A percentile compares a stretch with the other conserved stretches of the same genome.
These are phyloP conservation scores for Xiphophorus birchmanni DNA, from an alignment of 2,797 vertebrate species.

Conservation along the genomic window DNA sequence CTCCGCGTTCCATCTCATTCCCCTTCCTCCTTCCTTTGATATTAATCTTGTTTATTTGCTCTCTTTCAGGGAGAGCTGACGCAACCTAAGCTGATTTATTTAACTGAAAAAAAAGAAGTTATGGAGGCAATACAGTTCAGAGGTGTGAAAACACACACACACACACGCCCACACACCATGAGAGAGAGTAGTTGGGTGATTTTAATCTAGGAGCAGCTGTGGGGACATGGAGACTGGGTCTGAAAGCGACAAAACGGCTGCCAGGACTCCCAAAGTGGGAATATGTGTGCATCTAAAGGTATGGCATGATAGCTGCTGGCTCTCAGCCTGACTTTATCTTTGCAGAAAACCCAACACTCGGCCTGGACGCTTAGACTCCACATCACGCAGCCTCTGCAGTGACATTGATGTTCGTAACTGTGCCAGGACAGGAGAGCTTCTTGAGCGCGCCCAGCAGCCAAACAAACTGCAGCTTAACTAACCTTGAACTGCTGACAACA, in stretches of 20 bases:
- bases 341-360: conserved; percentile 37
- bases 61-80: neutral
- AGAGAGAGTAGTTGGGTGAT: neutral
- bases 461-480: conserved; percentile 74
- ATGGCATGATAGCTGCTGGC: conserved; percentile 18
- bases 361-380: conserved; percentile 36
- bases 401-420: conserved; percentile 51
- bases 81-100: conserved; percentile 35
- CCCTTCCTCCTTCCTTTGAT: conserved; percentile 40
- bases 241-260: neutral
- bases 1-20: conserved; percentile 7
- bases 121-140: conserved; percentile 3
- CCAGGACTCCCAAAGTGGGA: neutral
- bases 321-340: conserved; percentile 18
- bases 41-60: conserved; percentile 34
- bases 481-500: conserved; percentile 72
- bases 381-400: conserved; percentile 22
- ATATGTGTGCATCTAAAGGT: neutral
- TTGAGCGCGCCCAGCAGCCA: conserved; percentile 50
- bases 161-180: neutral
- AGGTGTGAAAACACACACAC: conserved; percentile 3
- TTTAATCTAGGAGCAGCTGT: conserved; percentile 2
- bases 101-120: neutral
- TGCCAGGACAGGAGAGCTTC: conserved; percentile 59
- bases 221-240: neutral